phyloP scores from a whole-genome alignment of 2,113 vertebrate genomes.

The Psilopogon haemacephalus region DNA sequence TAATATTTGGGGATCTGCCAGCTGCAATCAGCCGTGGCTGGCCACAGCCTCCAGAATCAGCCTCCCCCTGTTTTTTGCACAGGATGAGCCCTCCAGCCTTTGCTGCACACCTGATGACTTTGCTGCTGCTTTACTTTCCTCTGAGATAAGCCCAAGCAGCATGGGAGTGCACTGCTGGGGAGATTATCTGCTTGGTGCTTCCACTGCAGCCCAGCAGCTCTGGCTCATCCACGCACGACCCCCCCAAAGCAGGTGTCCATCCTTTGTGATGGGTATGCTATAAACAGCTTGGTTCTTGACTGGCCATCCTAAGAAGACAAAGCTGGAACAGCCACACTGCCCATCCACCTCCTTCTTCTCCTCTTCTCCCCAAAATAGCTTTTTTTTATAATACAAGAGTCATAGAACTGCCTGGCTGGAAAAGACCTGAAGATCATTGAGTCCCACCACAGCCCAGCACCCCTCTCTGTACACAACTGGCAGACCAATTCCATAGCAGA shows the following conservation, averaged over 20 bases:
- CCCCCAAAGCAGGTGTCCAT: background rate
- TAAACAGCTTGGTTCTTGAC: background rate
- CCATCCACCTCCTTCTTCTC: background rate
- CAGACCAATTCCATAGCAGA: background rate
- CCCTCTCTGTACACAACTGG: too few relatives aligned
- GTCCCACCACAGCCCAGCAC: too few relatives aligned
- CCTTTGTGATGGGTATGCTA: background rate
- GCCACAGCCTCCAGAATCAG: background rate
- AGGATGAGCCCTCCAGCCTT: background rate
- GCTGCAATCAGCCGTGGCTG: background rate
- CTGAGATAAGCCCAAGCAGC: background rate
- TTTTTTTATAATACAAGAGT: background rate
- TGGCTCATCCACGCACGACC: rapidly evolving
- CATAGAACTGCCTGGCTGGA: too few relatives aligned
- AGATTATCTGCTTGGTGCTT: background rate
- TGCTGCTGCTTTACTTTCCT: background rate
- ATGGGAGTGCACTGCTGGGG: background rate
- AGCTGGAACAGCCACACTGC: background rate
- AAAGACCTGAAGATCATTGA: too few relatives aligned
- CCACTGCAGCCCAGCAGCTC: background rate
- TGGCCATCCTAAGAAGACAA: background rate
- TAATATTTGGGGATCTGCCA: background rate
- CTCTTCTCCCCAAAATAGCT: background rate
- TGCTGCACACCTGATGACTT: background rate
- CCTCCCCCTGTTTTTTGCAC: background rate